phyloP scores from a whole-genome alignment of 2,113 vertebrate species.

The Carlito syrichta region DNA sequence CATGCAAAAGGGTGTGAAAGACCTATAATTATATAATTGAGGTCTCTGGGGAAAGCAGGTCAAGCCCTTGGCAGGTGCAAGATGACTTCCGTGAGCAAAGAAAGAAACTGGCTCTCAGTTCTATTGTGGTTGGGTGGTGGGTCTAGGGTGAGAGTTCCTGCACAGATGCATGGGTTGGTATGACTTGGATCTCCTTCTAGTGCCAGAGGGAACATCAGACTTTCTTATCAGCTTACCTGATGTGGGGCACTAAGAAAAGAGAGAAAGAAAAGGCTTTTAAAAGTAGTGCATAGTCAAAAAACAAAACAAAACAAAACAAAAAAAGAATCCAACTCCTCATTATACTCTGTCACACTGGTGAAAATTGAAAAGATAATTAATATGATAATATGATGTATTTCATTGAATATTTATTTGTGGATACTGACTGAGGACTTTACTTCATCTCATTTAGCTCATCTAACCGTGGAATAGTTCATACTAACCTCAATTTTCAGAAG shows the following conservation, averaged over 20 bases:
- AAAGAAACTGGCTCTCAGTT: background rate
- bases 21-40: background rate
- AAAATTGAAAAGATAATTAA: too few species aligned
- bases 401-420: background rate
- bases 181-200: background rate
- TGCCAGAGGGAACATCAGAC: background rate
- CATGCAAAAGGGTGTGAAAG: background rate
- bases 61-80: background rate
- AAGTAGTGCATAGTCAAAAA: background rate
- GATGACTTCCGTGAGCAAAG: background rate
- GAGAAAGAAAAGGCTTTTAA: background rate
- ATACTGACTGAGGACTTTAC: background rate
- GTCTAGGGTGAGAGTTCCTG: background rate
- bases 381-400: background rate
- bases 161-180: background rate
- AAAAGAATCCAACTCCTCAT: background rate
- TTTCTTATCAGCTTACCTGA: background rate
- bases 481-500: background rate
- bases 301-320: too few species aligned
- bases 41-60: background rate
- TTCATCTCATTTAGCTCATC: background rate
- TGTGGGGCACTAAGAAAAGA: background rate
- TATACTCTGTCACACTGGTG: background rate
- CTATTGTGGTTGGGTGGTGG: background rate
- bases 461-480: background rate